These are phyloP conservation scores for Heliconius hewitsoni DNA, from an alignment of 1,140 invertebrate species.

Conservation along the genomic window DNA sequence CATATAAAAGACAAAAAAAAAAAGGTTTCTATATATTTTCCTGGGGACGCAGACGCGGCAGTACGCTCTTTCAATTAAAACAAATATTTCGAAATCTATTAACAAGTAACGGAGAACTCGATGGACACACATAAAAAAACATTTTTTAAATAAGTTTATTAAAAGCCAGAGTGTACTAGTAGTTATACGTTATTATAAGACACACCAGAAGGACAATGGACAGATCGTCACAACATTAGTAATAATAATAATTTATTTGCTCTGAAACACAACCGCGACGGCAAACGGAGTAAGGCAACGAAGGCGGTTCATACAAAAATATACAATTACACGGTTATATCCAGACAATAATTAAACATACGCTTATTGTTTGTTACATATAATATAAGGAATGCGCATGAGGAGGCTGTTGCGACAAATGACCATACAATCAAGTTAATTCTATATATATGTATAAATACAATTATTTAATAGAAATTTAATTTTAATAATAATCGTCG, in stretches of 20 bases:
- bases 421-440: not conserved
- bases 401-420: conserved; percentile 10
- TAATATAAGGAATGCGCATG: conserved; percentile 23
- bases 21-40: too few species aligned
- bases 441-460: too few species aligned
- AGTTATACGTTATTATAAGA: not conserved
- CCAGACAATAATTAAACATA: not conserved
- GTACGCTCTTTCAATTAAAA: too few species aligned
- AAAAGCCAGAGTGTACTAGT: not conserved
- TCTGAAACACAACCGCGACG: conserved; percentile 47
- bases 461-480: not conserved
- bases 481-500: too few species aligned
- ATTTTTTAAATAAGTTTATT: too few species aligned
- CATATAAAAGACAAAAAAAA: too few species aligned
- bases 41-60: too few species aligned
- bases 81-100: too few species aligned
- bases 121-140: not conserved
- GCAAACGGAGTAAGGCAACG: conserved; percentile 45
- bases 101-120: too few species aligned
- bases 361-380: not conserved
- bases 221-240: conserved; percentile 43
- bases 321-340: conserved; percentile 39
- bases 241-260: conserved; percentile 33
- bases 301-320: conserved; percentile 56
- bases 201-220: not conserved